These are phyloP conservation scores for Machimus atricapillus DNA, from an alignment of 2,888 invertebrate species.

Conservation along the genomic window DNA sequence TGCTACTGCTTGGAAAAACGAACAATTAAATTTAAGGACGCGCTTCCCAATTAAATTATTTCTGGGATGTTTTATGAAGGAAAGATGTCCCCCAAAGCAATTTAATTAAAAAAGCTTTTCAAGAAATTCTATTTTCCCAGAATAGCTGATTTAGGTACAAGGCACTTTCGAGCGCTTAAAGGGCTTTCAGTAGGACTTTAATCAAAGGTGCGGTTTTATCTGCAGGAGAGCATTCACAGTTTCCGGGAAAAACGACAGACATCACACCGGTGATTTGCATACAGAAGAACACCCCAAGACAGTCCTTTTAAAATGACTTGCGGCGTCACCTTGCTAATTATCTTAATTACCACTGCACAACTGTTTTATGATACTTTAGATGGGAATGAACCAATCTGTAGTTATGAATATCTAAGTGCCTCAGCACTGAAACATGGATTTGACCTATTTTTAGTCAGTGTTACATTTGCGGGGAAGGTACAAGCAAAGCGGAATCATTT, in stretches of 20 bases:
- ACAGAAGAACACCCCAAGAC: background rate
- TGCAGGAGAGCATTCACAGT: background rate
- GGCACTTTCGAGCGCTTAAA: background rate
- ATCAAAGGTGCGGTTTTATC: background rate
- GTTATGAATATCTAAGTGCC: background rate
- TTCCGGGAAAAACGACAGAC: background rate
- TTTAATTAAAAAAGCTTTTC: background rate
- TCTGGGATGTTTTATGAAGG: background rate
- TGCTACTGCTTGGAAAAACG: background rate
- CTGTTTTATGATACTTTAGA: background rate
- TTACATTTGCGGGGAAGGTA: background rate
- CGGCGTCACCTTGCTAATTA: background rate
- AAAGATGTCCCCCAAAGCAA: background rate
- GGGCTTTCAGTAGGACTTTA: background rate
- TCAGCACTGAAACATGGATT: background rate
- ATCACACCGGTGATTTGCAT: background rate
- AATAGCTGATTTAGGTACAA: background rate
- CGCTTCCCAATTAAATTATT: background rate
- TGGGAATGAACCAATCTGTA: background rate
- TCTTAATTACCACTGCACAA: background rate
- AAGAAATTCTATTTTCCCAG: background rate
- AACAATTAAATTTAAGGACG: background rate
- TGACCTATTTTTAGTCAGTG: background rate
- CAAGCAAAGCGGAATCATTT: background rate
- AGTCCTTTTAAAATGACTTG: background rate